Percentiles rank a stretch among this genome's conserved stretches.
These are phyloP conservation scores for Cardiocondyla obscurior DNA, from an alignment of 1,140 invertebrate species.

Conservation along the genomic window DNA sequence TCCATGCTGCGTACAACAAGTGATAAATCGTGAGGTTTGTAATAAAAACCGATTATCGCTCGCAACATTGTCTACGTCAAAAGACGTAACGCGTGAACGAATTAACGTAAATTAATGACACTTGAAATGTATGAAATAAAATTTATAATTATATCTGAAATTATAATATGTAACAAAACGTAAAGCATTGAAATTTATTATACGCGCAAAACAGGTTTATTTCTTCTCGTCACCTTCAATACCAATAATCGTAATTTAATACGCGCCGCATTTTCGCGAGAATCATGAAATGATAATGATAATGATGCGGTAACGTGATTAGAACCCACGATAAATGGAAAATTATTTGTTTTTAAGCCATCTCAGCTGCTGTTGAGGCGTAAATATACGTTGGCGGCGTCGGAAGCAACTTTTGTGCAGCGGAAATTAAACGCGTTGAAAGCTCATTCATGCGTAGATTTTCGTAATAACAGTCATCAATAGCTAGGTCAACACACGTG, in stretches of 20 bases:
- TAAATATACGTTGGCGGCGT: not conserved
- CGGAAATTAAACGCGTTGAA: conserved; percentile 42
- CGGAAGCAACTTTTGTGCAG: conserved; percentile 27
- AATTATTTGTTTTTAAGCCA: conserved; percentile 20
- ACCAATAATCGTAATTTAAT: not conserved
- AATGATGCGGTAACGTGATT: conserved; percentile 7
- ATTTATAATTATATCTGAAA: not conserved
- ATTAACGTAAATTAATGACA: not conserved
- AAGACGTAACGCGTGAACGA: not conserved
- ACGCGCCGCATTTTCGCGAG: not conserved
- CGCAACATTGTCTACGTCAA: not conserved
- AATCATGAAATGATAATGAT: not conserved
- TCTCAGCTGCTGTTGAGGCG: not conserved
- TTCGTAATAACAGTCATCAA: conserved; percentile 36
- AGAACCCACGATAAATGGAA: not conserved
- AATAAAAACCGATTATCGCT: not conserved
- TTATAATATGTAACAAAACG: not conserved
- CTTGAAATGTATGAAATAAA: not conserved
- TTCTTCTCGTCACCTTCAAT: not conserved
- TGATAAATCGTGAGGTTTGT: not conserved
- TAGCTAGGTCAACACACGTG: not conserved
- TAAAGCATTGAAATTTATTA: not conserved
- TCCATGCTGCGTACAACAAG: conserved; percentile 87
- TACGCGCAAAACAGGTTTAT: not conserved
- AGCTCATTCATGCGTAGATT: conserved; percentile 31